These are phyloP conservation scores for Aphidius gifuensis DNA, from an alignment of 1,140 invertebrate species.

Conservation along the genomic window DNA sequence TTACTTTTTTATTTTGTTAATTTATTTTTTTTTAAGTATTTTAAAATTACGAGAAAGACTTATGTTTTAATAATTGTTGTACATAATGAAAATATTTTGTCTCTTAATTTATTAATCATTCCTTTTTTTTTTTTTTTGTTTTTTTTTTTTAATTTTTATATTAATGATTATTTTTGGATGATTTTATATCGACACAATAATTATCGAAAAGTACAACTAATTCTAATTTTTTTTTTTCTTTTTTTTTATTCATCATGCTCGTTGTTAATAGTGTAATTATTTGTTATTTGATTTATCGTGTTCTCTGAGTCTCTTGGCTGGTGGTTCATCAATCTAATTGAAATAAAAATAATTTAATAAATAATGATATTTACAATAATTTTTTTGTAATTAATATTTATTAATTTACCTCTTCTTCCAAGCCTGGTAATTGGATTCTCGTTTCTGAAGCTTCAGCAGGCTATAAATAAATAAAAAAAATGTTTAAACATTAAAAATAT, in stretches of 20 bases:
- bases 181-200: too few relatives aligned
- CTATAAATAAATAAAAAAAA: conserved; percentile 51
- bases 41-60: conserved; percentile 50
- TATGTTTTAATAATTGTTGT: conserved; percentile 50
- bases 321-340: conserved; percentile 51
- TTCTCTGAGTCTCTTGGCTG: conserved; percentile 51
- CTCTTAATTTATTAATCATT: conserved; percentile 45
- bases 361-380: too few relatives aligned
- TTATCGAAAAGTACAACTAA: conserved; percentile 17
- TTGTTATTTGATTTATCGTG: conserved; percentile 49
- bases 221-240: conserved; percentile 29
- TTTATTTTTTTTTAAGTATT: conserved; percentile 39
- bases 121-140: conserved; percentile 36
- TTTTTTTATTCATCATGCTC: conserved; percentile 8
- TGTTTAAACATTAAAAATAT: conserved; percentile 18
- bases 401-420: conserved; percentile 60
- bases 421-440: conserved; percentile 69
- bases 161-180: conserved; percentile 20
- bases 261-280: conserved; percentile 37
- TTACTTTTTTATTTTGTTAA: conserved; percentile 27
- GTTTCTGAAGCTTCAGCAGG: conserved; percentile 75
- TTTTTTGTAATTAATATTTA: neutral
- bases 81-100: conserved; percentile 54
- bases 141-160: conserved; percentile 11
- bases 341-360: conserved; percentile 7